phyloP scores from a whole-genome alignment of 2,797 vertebrate species.

The Arrhamphus sclerolepis region DNA sequence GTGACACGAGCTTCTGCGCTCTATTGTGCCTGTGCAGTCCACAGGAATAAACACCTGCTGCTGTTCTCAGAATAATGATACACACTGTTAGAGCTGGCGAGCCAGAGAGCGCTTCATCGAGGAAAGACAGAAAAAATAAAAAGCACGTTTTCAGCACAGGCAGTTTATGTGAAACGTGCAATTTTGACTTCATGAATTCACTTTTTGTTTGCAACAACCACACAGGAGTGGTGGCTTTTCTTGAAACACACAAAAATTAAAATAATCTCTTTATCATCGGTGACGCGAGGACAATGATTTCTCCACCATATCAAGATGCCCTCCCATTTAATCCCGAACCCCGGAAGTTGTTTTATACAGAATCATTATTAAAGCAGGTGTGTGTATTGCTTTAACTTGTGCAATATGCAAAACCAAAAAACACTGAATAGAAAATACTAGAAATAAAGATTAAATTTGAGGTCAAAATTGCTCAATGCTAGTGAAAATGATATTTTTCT shows the following conservation, averaged over 20 bases:
- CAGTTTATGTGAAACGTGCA: neutral
- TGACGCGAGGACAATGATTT: too few species aligned
- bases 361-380: too few species aligned
- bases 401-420: too few species aligned
- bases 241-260: neutral
- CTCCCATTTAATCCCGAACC: too few species aligned
- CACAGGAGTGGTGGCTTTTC: neutral
- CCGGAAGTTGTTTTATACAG: too few species aligned
- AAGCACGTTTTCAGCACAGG: neutral
- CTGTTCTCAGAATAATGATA: conserved; percentile 70
- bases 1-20: conserved; percentile 55
- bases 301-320: too few species aligned
- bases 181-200: too few species aligned
- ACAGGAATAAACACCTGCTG: conserved; percentile 70
- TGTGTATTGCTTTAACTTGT: too few species aligned
- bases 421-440: too few species aligned
- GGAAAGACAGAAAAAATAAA: neutral
- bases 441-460: too few species aligned
- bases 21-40: conserved; percentile 48
- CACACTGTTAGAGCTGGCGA: conserved; percentile 32
- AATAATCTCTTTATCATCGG: neutral
- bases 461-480: too few species aligned
- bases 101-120: conserved; percentile 4
- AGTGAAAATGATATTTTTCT: too few species aligned
- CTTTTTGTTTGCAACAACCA: neutral